Evolutionary conservation across 1,140 invertebrate genomes (phyloP).

Genomic region (Pristionchus pacificus): DNA sequence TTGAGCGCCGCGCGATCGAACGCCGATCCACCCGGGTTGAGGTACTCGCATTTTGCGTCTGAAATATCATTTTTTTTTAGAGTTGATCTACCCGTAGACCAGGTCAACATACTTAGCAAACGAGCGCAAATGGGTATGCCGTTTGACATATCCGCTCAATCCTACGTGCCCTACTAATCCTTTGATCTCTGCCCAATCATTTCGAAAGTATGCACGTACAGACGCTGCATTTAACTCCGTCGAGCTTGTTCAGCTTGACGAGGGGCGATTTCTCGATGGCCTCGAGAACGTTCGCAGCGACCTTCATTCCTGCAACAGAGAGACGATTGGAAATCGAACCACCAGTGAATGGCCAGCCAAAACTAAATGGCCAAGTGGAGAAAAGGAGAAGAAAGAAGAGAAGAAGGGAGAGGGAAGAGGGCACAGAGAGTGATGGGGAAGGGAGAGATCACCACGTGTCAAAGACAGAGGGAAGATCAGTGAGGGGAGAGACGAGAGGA

Average conservation of each 20-base stretch:
- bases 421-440: not conserved
- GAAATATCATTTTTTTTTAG: not conserved
- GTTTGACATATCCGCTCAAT: not conserved
- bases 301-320: not conserved
- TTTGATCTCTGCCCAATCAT: constrained; percentile 12
- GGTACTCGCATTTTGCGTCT: constrained; percentile 33
- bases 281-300: constrained; percentile 13
- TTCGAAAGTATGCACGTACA: constrained; percentile 14
- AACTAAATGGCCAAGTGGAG: not conserved
- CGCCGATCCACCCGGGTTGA: constrained; percentile 25
- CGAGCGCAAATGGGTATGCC: not conserved
- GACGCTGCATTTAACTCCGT: constrained; percentile 11
- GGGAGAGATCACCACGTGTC: not conserved
- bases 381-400: not conserved
- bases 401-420: not conserved
- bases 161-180: constrained; percentile 5
- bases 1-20: constrained; percentile 25
- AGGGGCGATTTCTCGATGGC: constrained; percentile 17
- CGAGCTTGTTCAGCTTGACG: constrained; percentile 12
- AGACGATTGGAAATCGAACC: not conserved
- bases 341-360: no score
- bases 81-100: constrained; percentile 6
- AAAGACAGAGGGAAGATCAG: not conserved
- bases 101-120: constrained; percentile 4
- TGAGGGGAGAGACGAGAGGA: not conserved